Evolutionary conservation across 2,888 invertebrate genomes (phyloP).

Genomic region (Sarcophaga subvicina): DNA sequence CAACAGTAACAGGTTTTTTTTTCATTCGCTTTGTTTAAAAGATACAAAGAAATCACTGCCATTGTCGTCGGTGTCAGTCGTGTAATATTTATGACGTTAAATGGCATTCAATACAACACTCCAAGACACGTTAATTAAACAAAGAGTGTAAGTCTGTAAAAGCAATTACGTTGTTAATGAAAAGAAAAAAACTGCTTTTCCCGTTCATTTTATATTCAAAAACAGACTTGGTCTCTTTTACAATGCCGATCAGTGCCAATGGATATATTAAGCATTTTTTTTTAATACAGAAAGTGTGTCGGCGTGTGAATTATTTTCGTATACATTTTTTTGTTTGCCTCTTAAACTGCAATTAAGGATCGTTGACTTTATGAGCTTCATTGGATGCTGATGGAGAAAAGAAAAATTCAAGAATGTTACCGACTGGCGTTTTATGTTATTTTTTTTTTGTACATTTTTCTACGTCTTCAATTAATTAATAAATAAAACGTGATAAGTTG

Average conservation of each 20-base stretch:
- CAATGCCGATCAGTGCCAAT: neutral
- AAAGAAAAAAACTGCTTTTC: neutral
- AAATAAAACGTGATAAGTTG: constrained; percentile 39
- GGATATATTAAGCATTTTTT: neutral
- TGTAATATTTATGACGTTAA: constrained; percentile 24
- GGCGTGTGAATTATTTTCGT: constrained; percentile 26
- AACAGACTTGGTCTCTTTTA: constrained; percentile 25
- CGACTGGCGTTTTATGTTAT: neutral
- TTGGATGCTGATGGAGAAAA: neutral
- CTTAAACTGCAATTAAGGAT: constrained; percentile 43
- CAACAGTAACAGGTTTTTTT: constrained; percentile 21
- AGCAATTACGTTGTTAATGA: neutral
- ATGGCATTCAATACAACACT: neutral
- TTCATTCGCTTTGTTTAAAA: neutral
- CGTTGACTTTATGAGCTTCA: constrained; percentile 35
- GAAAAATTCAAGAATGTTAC: neutral
- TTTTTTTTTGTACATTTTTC: neutral
- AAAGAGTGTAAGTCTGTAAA: constrained; percentile 11
- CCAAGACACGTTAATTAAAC: neutral
- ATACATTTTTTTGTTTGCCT: constrained; percentile 11
- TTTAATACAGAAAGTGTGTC: constrained; percentile 49
- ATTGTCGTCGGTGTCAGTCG: constrained; percentile 29
- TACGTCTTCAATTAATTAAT: constrained; percentile 5
- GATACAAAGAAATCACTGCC: constrained; percentile 27
- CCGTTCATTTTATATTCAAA: neutral